These are phyloP conservation scores for Ellobius talpinus DNA, from an alignment of 2,113 vertebrate species.

Conservation along the genomic window DNA sequence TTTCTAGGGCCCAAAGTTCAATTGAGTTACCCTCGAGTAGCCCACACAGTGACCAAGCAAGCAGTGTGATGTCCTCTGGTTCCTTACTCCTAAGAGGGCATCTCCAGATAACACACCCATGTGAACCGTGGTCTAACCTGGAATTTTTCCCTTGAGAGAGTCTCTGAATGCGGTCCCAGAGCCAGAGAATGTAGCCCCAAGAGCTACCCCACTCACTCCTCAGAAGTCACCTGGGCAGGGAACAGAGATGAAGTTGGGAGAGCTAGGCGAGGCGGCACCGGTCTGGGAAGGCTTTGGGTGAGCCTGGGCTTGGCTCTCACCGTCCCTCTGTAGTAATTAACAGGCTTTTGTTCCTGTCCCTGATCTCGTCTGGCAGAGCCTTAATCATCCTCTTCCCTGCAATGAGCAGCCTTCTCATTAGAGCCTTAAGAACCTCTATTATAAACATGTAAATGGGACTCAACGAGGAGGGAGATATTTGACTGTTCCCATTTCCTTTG, in stretches of 20 bases:
- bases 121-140: accelerated
- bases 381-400: constrained; percentile 86
- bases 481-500: constrained; percentile 88
- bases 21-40: too few species aligned
- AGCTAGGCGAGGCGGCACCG: neutral
- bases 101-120: neutral
- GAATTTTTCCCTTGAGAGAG: neutral
- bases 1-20: neutral
- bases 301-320: constrained; percentile 14
- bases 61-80: neutral
- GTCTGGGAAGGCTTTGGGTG: constrained; percentile 24
- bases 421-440: constrained; percentile 87
- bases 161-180: neutral
- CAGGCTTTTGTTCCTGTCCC: constrained; percentile 81
- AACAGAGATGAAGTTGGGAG: neutral
- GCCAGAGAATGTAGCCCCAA: neutral
- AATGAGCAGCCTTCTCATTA: constrained; percentile 88
- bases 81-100: neutral
- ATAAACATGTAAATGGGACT: constrained; percentile 88
- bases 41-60: neutral
- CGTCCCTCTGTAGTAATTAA: constrained; percentile 85
- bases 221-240: neutral
- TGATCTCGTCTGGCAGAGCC: constrained; percentile 80
- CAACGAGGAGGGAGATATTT: constrained; percentile 88
- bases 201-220: neutral